Base-by-base conservation (phyloP, 2,797 vertebrate species). In the Psittacula derbiana region DNA sequence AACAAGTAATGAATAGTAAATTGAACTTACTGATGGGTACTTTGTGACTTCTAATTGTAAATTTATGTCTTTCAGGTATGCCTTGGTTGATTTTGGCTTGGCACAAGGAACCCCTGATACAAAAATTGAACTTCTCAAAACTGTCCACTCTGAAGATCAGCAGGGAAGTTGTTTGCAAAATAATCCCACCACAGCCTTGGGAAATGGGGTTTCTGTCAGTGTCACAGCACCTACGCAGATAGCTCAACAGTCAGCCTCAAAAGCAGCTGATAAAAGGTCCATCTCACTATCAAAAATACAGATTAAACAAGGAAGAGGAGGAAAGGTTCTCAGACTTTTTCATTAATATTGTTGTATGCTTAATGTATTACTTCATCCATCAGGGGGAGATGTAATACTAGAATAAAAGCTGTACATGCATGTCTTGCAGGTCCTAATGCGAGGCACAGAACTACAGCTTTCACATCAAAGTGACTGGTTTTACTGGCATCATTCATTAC, bases 41-140 rank as follows among this genome's bases (percentile, higher is more conserved):
- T 71, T 90, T 64, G 28, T 75, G 57, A 71, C n/a, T 80, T 36
- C 13, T 74, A 16, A 57, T 85, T 84, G 67, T 91, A 61, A 80
- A 71, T 93, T 94, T 96, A 33, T 97, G 64, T 96, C 85, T 96
- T 96, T 74, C 94, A 99, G 99, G 97, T 99, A 99, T 47, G 98
- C 99, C 5, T 98, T 99, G 86, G 99, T 99, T 96, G 99, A 99
- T 98, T 99, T 99, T 60, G 99, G 99, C 95, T 98, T 99, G 96
- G 99, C 99, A 61, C 99, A 99, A 98, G 99, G 99, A 94, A 99
- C 99, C 21, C 97, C 97, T 16, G 98, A 99, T 97, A 99, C 99
- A 0, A 98, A 98, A 98, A 98, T 99, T 55, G 98, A 99, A 73
- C 98, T 99, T 67, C 98, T 99, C 83, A 99, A 98, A 98, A 98